phyloP scores from a whole-genome alignment of 2,797 vertebrate genomes.

The Enoplosus armatus region DNA sequence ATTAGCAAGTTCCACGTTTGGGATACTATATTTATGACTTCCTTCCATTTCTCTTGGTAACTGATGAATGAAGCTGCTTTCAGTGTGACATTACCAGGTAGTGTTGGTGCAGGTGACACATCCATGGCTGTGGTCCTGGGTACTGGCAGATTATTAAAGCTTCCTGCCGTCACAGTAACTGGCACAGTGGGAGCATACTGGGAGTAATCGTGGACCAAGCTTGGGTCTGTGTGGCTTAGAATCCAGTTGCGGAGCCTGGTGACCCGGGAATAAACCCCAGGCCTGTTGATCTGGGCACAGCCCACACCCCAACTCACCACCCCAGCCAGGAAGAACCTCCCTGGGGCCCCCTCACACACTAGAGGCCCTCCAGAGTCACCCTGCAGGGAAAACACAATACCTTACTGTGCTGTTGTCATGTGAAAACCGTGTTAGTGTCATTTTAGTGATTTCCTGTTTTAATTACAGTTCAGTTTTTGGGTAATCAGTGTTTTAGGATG shows the following conservation, averaged over 20 bases:
- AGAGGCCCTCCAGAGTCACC: conserved; percentile 97
- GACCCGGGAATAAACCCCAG: conserved; percentile 92
- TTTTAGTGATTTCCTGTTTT: not conserved
- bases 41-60: not conserved
- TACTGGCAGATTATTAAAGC: conserved; percentile 1
- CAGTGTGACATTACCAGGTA: conserved; percentile 80
- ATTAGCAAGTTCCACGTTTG: not conserved
- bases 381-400: conserved; percentile 76
- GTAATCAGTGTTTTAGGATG: not conserved
- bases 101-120: conserved; percentile 17
- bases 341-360: conserved; percentile 91
- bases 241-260: conserved; percentile 93
- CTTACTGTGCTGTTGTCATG: not conserved
- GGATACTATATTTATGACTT: not conserved
- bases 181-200: conserved; percentile 17
- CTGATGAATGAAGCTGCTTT: not conserved
- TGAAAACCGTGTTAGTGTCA: not conserved
- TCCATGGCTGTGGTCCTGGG: conserved; percentile 18
- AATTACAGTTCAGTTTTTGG: not conserved
- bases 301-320: conserved; percentile 96
- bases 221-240: conserved; percentile 74
- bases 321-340: conserved; percentile 93
- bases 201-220: not conserved
- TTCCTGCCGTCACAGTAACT: conserved; percentile 23
- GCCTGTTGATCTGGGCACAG: conserved; percentile 91